Evolutionary conservation across 2,113 vertebrate species (phyloP).

Genomic region (Clarias gariepinus): DNA sequence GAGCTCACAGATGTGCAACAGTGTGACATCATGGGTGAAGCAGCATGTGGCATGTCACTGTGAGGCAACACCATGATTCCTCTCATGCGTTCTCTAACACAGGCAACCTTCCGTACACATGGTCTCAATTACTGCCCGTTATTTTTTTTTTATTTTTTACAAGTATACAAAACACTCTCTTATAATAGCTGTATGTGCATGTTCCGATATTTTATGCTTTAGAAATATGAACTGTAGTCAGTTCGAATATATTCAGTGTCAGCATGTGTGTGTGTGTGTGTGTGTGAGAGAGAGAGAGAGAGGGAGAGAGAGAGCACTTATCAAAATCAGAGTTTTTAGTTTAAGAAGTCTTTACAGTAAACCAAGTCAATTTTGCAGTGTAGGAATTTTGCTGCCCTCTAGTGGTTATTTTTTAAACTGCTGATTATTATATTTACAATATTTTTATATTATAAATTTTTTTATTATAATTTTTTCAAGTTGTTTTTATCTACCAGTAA

Average conservation of each 20-base stretch:
- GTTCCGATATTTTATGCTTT: neutral
- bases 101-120: constrained; percentile 35
- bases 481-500: neutral
- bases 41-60: constrained; percentile 27
- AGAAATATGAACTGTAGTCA: constrained; percentile 19
- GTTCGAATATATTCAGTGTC: neutral
- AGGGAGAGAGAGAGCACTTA: neutral
- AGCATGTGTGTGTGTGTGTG: neutral
- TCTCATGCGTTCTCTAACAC: constrained; percentile 27
- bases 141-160: constrained; percentile 25
- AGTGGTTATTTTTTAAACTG: constrained; percentile 51
- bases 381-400: constrained; percentile 63
- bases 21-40: constrained; percentile 30
- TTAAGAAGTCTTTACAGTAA: neutral
- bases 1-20: constrained; percentile 21
- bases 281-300: neutral
- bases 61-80: constrained; percentile 22
- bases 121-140: constrained; percentile 43
- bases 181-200: neutral
- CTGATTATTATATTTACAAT: neutral
- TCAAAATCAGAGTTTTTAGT: neutral
- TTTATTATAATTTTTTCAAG: too few species aligned
- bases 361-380: constrained; percentile 22
- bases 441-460: too few species aligned
- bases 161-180: constrained; percentile 23